Conservation (phyloP, 2,888 invertebrate species). For the Apamea sordens region DNA sequence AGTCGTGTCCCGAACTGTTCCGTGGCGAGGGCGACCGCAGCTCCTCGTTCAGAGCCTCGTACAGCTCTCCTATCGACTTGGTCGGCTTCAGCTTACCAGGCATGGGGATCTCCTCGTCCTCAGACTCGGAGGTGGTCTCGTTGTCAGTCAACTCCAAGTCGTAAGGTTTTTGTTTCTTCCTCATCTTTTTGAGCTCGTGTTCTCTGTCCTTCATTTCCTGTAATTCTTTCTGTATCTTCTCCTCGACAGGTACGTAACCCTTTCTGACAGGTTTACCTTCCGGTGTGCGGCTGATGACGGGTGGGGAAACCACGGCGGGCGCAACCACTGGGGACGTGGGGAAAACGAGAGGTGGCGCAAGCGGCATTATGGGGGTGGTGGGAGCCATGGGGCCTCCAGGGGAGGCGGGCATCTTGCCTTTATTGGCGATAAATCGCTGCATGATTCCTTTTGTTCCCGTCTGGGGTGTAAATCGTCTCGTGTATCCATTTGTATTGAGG, state of each 20-base stretch:
- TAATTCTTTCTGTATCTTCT: slow-evolving; percentile 96
- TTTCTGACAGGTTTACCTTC: slow-evolving; percentile 93
- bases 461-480: slow-evolving; percentile 91
- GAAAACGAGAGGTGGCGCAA: slow-evolving; percentile 79
- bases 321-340: slow-evolving; percentile 78
- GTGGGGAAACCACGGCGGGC: slow-evolving; percentile 76
- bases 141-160: slow-evolving; percentile 92
- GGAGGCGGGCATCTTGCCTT: slow-evolving; percentile 91
- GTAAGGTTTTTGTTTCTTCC: slow-evolving; percentile 91
- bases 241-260: slow-evolving; percentile 95
- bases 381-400: slow-evolving; percentile 77
- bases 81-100: slow-evolving; percentile 92
- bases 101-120: slow-evolving; percentile 90
- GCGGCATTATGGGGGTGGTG: slow-evolving; percentile 73
- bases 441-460: slow-evolving; percentile 94
- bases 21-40: slow-evolving; percentile 86
- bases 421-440: slow-evolving; percentile 95
- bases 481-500: slow-evolving; percentile 87
- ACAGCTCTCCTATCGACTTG: slow-evolving; percentile 92
- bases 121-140: slow-evolving; percentile 90
- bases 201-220: slow-evolving; percentile 95
- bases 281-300: slow-evolving; percentile 89
- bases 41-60: slow-evolving; percentile 90
- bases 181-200: slow-evolving; percentile 93
- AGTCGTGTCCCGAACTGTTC: slow-evolving; percentile 86